Conservation (phyloP, 2,888 invertebrate species). For the Lasioglossum lativentre region DNA sequence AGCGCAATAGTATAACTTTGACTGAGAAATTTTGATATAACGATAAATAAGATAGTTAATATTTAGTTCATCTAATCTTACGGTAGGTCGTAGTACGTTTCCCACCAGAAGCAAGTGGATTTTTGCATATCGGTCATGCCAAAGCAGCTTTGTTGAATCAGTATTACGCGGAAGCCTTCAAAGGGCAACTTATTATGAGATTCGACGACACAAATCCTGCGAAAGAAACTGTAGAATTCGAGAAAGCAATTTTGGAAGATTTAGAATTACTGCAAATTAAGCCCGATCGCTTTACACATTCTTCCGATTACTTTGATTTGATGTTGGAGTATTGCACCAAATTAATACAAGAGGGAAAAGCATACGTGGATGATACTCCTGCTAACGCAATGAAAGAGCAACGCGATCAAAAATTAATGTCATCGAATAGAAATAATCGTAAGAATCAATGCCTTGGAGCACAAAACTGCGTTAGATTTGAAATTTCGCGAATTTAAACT, state of each 20-base stretch:
- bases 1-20: background rate
- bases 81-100: conserved; percentile 94
- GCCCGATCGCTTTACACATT: conserved; percentile 96
- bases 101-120: conserved; percentile 99
- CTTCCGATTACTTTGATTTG: conserved; percentile 98
- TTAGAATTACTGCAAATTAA: conserved; percentile 95
- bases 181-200: conserved; percentile 98
- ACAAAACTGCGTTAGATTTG: background rate
- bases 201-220: conserved; percentile 99
- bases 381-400: conserved; percentile 97
- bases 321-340: conserved; percentile 95
- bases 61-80: conserved; percentile 2
- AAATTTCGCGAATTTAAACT: background rate
- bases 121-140: conserved; percentile 99
- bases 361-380: conserved; percentile 98
- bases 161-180: conserved; percentile 96
- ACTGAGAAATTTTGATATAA: background rate
- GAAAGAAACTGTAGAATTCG: conserved; percentile 98
- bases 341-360: conserved; percentile 94
- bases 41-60: background rate
- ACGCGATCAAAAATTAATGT: conserved; percentile 94
- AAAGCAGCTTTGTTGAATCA: conserved; percentile 99
- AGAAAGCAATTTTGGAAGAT: conserved; percentile 98
- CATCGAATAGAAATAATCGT: conserved; percentile 94
- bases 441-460: conserved; percentile 78